phyloP scores from a whole-genome alignment of 2,888 invertebrate genomes.

The Sesia bembeciformis region DNA sequence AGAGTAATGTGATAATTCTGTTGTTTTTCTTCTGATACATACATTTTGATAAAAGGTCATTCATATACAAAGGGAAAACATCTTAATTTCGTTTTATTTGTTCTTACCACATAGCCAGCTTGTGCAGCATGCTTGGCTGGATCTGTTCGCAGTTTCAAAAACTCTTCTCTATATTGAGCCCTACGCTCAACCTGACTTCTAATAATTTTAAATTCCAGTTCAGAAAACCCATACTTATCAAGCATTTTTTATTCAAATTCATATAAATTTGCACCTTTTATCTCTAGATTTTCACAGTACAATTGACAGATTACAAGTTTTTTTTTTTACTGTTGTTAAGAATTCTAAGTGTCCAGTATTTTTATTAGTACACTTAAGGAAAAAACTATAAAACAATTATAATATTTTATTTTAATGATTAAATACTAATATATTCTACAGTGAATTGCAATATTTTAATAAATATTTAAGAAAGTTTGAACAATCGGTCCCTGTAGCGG shows the following conservation, averaged over 20 bases:
- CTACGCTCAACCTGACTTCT: slow-evolving; percentile 76
- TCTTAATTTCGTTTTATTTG: neutral
- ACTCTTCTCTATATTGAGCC: slow-evolving; percentile 76
- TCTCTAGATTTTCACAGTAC: too few species aligned
- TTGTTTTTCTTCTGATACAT: too few species aligned
- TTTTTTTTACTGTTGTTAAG: too few species aligned
- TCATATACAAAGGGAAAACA: too few species aligned
- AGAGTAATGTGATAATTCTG: too few species aligned
- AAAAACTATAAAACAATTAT: neutral
- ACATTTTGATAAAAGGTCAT: too few species aligned
- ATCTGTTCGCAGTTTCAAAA: slow-evolving; percentile 78
- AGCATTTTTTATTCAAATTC: slow-evolving; percentile 12
- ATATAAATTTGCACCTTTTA: too few species aligned
- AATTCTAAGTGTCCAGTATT: neutral
- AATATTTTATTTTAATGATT: neutral
- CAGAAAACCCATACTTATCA: slow-evolving; percentile 61
- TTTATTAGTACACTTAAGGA: neutral
- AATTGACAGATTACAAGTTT: too few species aligned
- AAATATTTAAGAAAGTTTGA: slow-evolving; percentile 66
- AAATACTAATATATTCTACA: neutral
- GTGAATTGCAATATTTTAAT: neutral
- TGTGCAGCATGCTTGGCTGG: slow-evolving; percentile 79
- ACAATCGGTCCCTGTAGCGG: slow-evolving; percentile 81
- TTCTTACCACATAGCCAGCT: slow-evolving; percentile 81
- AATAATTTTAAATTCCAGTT: slow-evolving; percentile 63